Base-by-base conservation (phyloP, 2,888 invertebrate genomes). In the Terebella lapidaria region DNA sequence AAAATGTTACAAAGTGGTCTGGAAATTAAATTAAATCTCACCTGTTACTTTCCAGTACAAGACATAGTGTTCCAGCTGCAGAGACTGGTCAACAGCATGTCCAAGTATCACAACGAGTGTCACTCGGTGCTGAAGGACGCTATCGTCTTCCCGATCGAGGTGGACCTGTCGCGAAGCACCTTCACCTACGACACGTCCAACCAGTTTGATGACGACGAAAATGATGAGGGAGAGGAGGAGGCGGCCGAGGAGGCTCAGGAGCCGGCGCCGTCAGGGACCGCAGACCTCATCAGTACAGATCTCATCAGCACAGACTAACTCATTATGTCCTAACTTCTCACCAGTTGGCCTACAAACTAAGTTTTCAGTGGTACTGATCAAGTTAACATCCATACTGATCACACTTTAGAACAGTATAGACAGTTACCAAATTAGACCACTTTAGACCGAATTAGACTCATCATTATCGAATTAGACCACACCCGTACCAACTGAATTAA, bases 61-160 rank as follows among this genome's bases (percentile, higher is more conserved):
- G 95, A 97, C 71, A 88, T 96, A 2, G 93, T 94, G 29, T 81
- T 82, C 70, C 85, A 86, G 70, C 73, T 86, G 60, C 87, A 90
- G 63, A 86, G 90, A 68, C 87, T 96, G 60, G 89, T 95, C 18
- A 87, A 89, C 57, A 92, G 92, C 0, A 84, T 99, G 66, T 88
- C 92, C 0, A 86, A 86, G 59, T 87, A 86, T 81, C 88, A 87
- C 80, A 85, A 86, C 54, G 89, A 90, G 63, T 89, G 91, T 2
- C 85, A 89, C 61, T 86, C 87, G 30, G 85, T 92, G 53, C 83
- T 95, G 71, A 81, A 83, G 62, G 87, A 88, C 54, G 87, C 89
- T 0, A 74, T 80, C 27, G 83, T 96, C 1, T 97, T 97, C 80
- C 96, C 96, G 0, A 94, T 97, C 0, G 96, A 97, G 83, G 62